phyloP scores from a whole-genome alignment of 2,113 vertebrate genomes.

The Speoplatyrhinus poulsoni region DNA sequence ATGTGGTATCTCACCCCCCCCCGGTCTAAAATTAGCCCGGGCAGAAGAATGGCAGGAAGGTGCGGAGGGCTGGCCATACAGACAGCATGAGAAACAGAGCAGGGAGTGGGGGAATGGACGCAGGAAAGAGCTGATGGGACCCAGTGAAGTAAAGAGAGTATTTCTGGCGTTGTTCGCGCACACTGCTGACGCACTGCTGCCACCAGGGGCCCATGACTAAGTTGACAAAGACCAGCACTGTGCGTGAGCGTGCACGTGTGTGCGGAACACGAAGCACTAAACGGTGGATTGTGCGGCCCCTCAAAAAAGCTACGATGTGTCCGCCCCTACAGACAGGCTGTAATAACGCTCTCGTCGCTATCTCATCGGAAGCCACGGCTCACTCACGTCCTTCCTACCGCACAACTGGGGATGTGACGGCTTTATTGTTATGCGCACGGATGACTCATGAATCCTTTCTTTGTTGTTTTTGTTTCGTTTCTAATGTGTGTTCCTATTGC shows the following conservation, averaged over 20 bases:
- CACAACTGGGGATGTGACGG: neutral
- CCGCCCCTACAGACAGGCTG: neutral
- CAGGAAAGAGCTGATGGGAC: slow-evolving; percentile 57
- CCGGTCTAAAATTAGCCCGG: slow-evolving; percentile 67
- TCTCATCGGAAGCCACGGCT: neutral
- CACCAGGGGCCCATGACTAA: slow-evolving; percentile 12
- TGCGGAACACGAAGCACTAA: neutral
- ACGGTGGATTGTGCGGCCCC: neutral
- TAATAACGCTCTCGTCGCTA: neutral
- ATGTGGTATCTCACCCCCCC: neutral
- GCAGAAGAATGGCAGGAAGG: slow-evolving; percentile 75
- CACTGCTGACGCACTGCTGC: slow-evolving; percentile 50
- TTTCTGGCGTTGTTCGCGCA: slow-evolving; percentile 55
- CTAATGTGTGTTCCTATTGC: no score
- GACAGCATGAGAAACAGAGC: slow-evolving; percentile 43
- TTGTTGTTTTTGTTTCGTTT: no score
- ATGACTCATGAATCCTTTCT: no score
- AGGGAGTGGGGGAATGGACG: slow-evolving; percentile 34
- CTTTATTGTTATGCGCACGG: no score
- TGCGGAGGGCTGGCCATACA: slow-evolving; percentile 47
- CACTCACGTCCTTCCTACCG: neutral
- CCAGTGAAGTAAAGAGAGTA: slow-evolving; percentile 37
- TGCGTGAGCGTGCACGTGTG: slow-evolving; percentile 15
- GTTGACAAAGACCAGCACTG: slow-evolving; percentile 6
- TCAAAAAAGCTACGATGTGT: neutral